Conservation (phyloP, 2,113 vertebrate genomes). For the Hydrochoerus hydrochaeris region DNA sequence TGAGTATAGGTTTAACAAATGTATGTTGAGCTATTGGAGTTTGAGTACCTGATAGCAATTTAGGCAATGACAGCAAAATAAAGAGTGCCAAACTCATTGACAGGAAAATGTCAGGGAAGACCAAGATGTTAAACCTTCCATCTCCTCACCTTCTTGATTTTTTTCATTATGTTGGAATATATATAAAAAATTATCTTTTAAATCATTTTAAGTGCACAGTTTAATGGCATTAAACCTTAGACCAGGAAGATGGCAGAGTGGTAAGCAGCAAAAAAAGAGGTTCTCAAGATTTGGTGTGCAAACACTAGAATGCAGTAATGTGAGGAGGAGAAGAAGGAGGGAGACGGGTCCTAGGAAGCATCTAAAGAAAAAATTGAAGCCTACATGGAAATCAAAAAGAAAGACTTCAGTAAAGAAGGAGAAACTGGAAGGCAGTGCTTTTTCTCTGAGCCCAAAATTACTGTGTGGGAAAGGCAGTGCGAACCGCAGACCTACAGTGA, state of each 20-base stretch:
- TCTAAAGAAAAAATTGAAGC: background rate
- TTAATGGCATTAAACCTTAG: background rate
- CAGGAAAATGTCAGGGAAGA: background rate
- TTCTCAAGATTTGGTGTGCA: background rate
- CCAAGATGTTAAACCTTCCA: slow-evolving; percentile 9
- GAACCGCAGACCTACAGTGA: background rate
- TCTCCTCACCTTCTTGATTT: background rate
- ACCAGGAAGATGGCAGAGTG: background rate
- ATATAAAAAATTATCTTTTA: background rate
- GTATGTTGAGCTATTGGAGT: background rate
- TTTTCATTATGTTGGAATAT: background rate
- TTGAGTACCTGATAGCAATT: background rate
- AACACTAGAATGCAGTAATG: background rate
- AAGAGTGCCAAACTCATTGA: background rate
- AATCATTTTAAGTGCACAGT: background rate
- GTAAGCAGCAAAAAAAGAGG: background rate
- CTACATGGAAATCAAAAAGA: background rate
- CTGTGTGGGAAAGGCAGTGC: background rate
- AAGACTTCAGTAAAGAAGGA: background rate
- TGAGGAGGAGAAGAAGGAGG: background rate
- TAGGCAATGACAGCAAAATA: background rate
- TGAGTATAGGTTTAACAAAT: background rate
- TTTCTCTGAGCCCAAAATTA: background rate
- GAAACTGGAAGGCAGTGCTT: background rate
- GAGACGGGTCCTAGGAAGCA: background rate